Base-by-base conservation (phyloP, 53 echinoderm and acorn worm genomes). In the Paracentrotus lividus region DNA sequence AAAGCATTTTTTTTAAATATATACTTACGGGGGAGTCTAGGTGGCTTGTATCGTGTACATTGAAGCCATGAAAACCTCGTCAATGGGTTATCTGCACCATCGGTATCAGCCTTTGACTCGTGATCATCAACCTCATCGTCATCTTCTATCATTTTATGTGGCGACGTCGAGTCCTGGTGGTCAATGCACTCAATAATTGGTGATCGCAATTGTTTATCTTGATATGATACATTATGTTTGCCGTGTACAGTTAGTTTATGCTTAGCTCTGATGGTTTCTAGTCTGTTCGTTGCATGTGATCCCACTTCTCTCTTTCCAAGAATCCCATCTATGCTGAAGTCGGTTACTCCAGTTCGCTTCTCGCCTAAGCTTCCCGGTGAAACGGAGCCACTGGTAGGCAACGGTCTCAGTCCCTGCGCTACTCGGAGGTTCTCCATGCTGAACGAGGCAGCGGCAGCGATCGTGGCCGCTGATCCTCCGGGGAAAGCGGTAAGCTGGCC, bases 61-160 rank as follows among this genome's bases (percentile, higher is more conserved):
- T 98, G 98, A 29, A 98, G 92, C 98, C 98, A 98, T 10, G 98
- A 98, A 64, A 98, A 98, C 45, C 98, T 91, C 31, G 98, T 89
- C 91, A 98, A 49, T 10, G 98, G 98, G 72, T 96, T 97, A 55
- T 97, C 95, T n/a, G 49, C 84, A 9, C 36, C 59, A 54, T 95
- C 88, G 15, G 34, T 42, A 23, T 89, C 59, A 38, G 92, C 57
- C 88, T 88, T 92, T 26, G 88, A 18, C 14, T 94, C 92, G 12
- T 95, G 61, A 5, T 16, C 53, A 53, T 72, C 91, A 2, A 15
- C 91, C 8, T 90, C 91, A 9, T 90, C 91, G 32, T 69, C 75
- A n/a, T n/a, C n/a, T 3, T 36, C 91, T 24, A n/a, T 61, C 89
- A 42, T 40, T 90, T 75, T 90, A 75, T 49, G 36, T 27, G 91